phyloP scores from a whole-genome alignment of 2,113 vertebrate species.

The Myotis davidii region DNA sequence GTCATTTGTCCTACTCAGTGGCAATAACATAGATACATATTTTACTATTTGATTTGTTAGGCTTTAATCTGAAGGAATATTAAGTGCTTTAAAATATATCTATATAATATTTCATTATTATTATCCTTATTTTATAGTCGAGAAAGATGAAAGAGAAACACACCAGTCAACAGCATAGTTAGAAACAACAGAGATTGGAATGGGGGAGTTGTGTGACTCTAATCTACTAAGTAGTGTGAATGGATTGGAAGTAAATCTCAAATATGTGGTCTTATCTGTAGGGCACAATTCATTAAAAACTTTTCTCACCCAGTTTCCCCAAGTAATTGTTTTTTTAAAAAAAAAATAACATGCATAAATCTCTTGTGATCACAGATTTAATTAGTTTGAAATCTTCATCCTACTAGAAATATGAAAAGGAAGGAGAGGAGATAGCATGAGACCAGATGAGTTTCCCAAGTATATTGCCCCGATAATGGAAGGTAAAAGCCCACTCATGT shows the following conservation, averaged over 20 bases:
- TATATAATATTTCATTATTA: constrained; percentile 16
- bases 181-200: constrained; percentile 53
- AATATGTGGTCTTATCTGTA: constrained; percentile 7
- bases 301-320: background rate
- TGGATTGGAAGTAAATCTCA: constrained; percentile 18
- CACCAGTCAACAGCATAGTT: constrained; percentile 44
- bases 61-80: constrained; percentile 26
- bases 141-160: constrained; percentile 43
- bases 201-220: background rate
- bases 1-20: constrained; percentile 12
- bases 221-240: background rate
- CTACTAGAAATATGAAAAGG: constrained; percentile 52
- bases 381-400: constrained; percentile 49
- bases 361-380: constrained; percentile 8
- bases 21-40: constrained; percentile 51
- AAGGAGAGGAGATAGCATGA: background rate
- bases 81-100: constrained; percentile 42
- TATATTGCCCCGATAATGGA: background rate
- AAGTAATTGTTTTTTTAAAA: background rate
- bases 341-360: background rate
- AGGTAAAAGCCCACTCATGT: background rate
- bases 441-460: background rate
- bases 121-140: background rate
- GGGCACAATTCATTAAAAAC: constrained; percentile 3
- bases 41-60: constrained; percentile 26